Base-by-base conservation (phyloP, 1,140 invertebrate species). In the Pentalonia nigronervosa region DNA sequence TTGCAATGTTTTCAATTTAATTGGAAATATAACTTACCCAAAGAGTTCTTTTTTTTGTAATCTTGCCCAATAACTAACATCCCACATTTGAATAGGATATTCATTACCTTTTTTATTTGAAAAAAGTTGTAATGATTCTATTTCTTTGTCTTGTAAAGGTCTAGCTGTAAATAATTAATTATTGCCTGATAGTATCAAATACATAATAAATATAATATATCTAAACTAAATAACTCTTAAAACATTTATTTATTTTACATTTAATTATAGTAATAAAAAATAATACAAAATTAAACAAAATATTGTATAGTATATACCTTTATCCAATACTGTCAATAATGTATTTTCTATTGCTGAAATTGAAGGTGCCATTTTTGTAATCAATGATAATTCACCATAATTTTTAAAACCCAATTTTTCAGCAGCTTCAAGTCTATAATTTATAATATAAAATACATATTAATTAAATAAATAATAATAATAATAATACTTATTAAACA, bases 331-430 rank as follows among this genome's bases (percentile, higher is more conserved):
- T 94, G 95, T 96, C 89, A 97, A 96, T n/a, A 99, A 95, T 94
- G 97, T 96, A 87, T 96, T 95, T 91, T 97, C 95, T 2, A 99
- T 96, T 95, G 97, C 98, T 47, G 97, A 96, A n/a, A 98, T 95
- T 94, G 95, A 97, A 56, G 97, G 97, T 7, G 98, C 98, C 98
- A 99, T 99, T 96, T 99, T 99, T 0, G 98, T 99, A 96, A 98
- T 97, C 98, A 99, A 98, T 53, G 97, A 98, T 97, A 99, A 97
- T 53, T 98, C 97, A 0, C 96, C 97, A 95, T 96, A 99, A 93
- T 96, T 97, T 90, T 97, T 95, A 95, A 97, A 99, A 0, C 98
- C 98, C 87, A 99, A 95, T 41, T 97, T 94, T 94, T 97, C 96
- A 0, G 98, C 98, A 94, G 97, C 96, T 87, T 97, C 96, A 48